phyloP scores from a whole-genome alignment of 2,888 invertebrate species.

The Phyto melanocephala region DNA sequence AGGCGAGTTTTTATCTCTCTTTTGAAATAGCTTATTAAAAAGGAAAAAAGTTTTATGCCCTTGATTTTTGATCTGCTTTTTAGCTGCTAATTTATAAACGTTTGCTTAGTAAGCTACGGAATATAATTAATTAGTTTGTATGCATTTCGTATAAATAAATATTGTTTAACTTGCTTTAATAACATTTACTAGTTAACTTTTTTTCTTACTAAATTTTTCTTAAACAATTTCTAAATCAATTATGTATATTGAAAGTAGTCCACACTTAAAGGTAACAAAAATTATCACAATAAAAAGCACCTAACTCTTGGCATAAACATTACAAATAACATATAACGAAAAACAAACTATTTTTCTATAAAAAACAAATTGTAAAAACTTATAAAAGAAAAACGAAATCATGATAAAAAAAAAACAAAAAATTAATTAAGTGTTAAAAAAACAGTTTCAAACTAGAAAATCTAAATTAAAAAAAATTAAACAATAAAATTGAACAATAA shows the following conservation, averaged over 20 bases:
- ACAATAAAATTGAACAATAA: background rate
- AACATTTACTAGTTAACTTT: too few relatives aligned
- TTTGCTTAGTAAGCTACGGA: too few relatives aligned
- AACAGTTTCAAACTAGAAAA: constrained; percentile 36
- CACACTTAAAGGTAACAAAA: background rate
- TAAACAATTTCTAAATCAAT: background rate
- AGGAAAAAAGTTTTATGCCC: too few relatives aligned
- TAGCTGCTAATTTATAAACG: too few relatives aligned
- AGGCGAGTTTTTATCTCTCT: too few relatives aligned
- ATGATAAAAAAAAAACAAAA: background rate
- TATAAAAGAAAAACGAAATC: background rate
- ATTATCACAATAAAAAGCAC: constrained; percentile 17
- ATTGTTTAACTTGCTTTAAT: too few relatives aligned
- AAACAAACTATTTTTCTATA: constrained; percentile 49
- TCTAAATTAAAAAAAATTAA: background rate
- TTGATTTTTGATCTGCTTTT: too few relatives aligned
- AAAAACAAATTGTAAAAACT: constrained; percentile 32
- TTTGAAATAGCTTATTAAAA: too few relatives aligned
- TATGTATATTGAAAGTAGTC: background rate
- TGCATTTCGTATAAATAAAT: too few relatives aligned
- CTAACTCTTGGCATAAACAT: constrained; percentile 41
- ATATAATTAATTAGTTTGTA: too few relatives aligned
- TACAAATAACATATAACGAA: background rate
- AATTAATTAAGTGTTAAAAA: constrained; percentile 29
- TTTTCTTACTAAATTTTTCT: background rate